Evolutionary conservation across 2,797 vertebrate species (phyloP).

Genomic region (Anolis apletophallus): DNA sequence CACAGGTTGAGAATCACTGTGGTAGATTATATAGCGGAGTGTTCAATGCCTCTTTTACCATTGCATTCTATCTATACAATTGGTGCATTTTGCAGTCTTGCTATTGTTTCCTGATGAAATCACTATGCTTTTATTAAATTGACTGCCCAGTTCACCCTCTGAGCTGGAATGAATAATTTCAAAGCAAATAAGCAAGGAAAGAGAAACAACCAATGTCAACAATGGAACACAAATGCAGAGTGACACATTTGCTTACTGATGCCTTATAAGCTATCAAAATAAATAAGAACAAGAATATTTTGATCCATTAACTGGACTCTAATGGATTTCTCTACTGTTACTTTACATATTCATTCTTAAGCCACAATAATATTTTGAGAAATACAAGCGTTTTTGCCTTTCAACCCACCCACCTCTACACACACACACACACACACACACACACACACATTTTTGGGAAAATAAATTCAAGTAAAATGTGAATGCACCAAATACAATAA

Average conservation of each 20-base stretch:
- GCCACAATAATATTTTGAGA: neutral
- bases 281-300: constrained; percentile 28
- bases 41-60: constrained; percentile 54
- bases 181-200: constrained; percentile 45
- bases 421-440: too few species aligned
- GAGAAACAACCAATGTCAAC: constrained; percentile 45
- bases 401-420: too few species aligned
- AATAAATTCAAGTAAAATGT: neutral
- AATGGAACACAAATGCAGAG: constrained; percentile 51
- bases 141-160: constrained; percentile 11
- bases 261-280: constrained; percentile 31
- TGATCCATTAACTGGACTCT: constrained; percentile 38
- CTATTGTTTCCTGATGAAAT: constrained; percentile 54
- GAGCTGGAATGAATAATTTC: constrained; percentile 50
- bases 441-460: too few species aligned
- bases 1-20: neutral
- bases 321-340: constrained; percentile 15
- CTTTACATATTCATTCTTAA: constrained; percentile 17
- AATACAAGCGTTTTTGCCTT: neutral
- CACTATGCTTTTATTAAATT: constrained; percentile 32
- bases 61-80: constrained; percentile 49
- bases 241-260: constrained; percentile 31
- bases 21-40: constrained; percentile 53
- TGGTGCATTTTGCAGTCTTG: constrained; percentile 40
- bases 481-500: too few species aligned